phyloP scores from a whole-genome alignment of 2,113 vertebrate genomes.

The Pygoscelis adeliae region DNA sequence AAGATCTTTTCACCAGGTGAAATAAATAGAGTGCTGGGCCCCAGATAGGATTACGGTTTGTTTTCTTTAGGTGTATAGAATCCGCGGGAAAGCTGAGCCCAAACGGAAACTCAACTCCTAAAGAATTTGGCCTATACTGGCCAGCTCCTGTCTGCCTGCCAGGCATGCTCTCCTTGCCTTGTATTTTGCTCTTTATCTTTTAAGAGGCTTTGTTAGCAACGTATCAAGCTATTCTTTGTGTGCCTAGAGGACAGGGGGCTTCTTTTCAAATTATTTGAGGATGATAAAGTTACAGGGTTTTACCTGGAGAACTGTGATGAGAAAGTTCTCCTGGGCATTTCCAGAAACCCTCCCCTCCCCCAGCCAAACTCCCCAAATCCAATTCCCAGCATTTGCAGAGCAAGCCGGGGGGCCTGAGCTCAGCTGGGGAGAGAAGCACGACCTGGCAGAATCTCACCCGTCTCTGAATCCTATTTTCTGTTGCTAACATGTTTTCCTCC shows the following conservation, averaged over 20 bases:
- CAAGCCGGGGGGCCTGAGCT: not conserved
- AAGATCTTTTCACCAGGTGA: conserved; percentile 72
- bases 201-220: conserved; percentile 67
- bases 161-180: conserved; percentile 64
- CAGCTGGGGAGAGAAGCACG: not conserved
- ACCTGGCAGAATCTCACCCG: not conserved
- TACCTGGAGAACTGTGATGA: conserved; percentile 7
- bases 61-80: conserved; percentile 76
- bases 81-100: conserved; percentile 71
- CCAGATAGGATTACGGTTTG: conserved; percentile 76
- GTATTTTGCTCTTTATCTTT: conserved; percentile 67
- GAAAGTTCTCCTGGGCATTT: conserved; percentile 29
- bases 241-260: conserved; percentile 28
- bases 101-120: conserved; percentile 74
- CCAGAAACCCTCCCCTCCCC: not conserved
- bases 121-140: conserved; percentile 75
- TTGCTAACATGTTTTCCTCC: not conserved
- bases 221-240: conserved; percentile 68
- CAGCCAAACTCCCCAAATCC: not conserved
- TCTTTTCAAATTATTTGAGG: conserved; percentile 17
- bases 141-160: conserved; percentile 74
- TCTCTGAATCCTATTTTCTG: not conserved
- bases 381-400: not conserved
- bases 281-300: conserved; percentile 62
- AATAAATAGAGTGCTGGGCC: conserved; percentile 69